A percentile compares a stretch with the other conserved stretches of the same genome.
phyloP scores from a whole-genome alignment of 2,888 invertebrate genomes.

The Galerucella pusilla region DNA sequence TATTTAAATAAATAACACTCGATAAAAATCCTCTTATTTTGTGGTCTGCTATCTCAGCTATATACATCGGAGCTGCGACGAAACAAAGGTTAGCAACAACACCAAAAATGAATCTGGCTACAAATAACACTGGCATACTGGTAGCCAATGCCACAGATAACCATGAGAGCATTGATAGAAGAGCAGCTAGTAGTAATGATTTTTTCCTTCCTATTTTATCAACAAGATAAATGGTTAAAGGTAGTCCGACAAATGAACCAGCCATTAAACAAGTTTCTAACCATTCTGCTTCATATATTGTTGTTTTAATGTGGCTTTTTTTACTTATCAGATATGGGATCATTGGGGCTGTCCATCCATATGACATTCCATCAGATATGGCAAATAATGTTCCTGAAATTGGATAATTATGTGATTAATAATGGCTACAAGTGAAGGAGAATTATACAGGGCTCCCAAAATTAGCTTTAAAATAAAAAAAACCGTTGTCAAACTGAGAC shows the following conservation, averaged over 20 bases:
- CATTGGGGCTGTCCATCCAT: constrained; percentile 63
- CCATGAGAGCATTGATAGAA: constrained; percentile 59
- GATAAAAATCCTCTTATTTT: constrained; percentile 61
- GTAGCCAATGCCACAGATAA: constrained; percentile 55
- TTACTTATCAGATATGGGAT: constrained; percentile 58
- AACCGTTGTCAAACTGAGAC: too few species aligned
- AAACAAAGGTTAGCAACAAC: constrained; percentile 60
- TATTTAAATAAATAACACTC: constrained; percentile 60
- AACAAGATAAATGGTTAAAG: constrained; percentile 57
- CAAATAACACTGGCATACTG: constrained; percentile 53
- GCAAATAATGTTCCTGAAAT: constrained; percentile 62
- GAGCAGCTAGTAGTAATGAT: constrained; percentile 58
- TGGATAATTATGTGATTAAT: neutral
- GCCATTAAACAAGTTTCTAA: constrained; percentile 54
- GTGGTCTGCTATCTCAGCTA: constrained; percentile 63
- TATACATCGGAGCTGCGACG: constrained; percentile 63
- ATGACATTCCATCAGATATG: constrained; percentile 63
- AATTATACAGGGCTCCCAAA: too few species aligned
- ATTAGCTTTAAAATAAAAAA: too few species aligned
- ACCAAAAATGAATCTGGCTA: constrained; percentile 55
- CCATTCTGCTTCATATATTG: constrained; percentile 53
- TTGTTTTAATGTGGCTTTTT: constrained; percentile 57
- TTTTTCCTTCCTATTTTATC: constrained; percentile 58
- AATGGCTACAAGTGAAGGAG: too few species aligned
- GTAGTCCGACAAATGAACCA: constrained; percentile 55